Conservation (phyloP, 2,888 invertebrate genomes). For the Spicauda simplicius region DNA sequence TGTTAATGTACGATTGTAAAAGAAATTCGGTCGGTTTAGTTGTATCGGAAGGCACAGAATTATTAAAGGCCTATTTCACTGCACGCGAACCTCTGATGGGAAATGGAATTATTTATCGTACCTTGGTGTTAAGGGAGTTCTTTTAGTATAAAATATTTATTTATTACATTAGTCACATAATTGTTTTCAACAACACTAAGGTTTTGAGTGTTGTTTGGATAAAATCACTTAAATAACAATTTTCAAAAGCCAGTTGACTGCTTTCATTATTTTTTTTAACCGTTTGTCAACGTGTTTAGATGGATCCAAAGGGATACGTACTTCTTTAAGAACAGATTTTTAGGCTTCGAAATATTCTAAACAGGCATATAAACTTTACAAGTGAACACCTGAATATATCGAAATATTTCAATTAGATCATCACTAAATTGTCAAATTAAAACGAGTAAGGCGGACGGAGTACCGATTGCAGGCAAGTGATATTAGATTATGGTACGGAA, state of each 20-base stretch:
- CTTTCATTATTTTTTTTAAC: too few relatives aligned
- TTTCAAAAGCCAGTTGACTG: neutral
- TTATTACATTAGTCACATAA: neutral
- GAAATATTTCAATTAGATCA: neutral
- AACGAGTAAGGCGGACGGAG: too few relatives aligned
- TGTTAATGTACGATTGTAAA: slow-evolving; percentile 10
- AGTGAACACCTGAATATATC: too few relatives aligned
- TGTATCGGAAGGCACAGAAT: slow-evolving; percentile 34
- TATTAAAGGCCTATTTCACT: slow-evolving; percentile 41
- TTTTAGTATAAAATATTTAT: slow-evolving; percentile 6
- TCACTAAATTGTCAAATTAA: too few relatives aligned
- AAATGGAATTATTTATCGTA: slow-evolving; percentile 41
- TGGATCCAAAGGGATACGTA: too few relatives aligned
- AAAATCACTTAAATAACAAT: neutral
- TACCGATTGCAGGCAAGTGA: neutral
- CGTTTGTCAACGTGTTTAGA: too few relatives aligned
- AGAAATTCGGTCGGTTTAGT: slow-evolving; percentile 31
- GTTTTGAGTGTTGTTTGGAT: neutral
- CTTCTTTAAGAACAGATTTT: too few relatives aligned
- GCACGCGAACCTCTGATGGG: slow-evolving; percentile 40
- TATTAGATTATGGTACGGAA: slow-evolving; percentile 8
- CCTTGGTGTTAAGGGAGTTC: slow-evolving; percentile 1
- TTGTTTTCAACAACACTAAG: neutral
- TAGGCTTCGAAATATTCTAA: too few relatives aligned
- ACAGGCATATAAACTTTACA: too few relatives aligned